Percentiles rank a stretch among this genome's conserved stretches.
Evolutionary conservation across 2,797 vertebrate genomes (phyloP).

Genomic region (Eospalax fontanierii): DNA sequence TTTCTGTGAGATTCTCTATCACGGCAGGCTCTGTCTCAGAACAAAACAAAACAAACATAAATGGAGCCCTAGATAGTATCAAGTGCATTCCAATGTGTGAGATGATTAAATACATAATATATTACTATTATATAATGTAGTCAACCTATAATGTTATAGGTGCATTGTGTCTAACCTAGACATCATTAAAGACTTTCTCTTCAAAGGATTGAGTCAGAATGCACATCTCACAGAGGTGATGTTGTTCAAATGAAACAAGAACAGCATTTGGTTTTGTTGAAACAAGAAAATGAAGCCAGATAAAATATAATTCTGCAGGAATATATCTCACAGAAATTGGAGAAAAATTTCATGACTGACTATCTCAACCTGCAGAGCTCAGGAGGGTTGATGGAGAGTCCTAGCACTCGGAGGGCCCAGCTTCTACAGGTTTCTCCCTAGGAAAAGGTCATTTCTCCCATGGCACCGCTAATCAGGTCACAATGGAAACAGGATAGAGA

Average conservation of each 20-base stretch:
- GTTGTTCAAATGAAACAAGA: too few species aligned
- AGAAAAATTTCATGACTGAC: too few species aligned
- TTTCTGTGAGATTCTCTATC: neutral
- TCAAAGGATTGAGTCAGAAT: neutral
- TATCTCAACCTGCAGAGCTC: too few species aligned
- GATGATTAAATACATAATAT: neutral
- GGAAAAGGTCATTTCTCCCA: neutral
- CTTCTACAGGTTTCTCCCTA: too few species aligned
- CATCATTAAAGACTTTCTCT: neutral
- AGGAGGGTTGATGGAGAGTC: too few species aligned
- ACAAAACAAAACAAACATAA: neutral
- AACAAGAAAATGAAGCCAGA: too few species aligned
- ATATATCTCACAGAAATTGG: too few species aligned
- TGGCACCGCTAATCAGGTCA: neutral
- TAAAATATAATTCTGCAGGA: too few species aligned
- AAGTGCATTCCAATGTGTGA: neutral
- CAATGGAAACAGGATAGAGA: too few species aligned
- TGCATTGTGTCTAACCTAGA: neutral
- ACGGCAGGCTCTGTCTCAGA: neutral
- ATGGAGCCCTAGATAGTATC: neutral
- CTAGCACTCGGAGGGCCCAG: too few species aligned
- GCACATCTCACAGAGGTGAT: neutral
- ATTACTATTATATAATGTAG: neutral
- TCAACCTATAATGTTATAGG: neutral
- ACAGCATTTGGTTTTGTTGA: too few species aligned